Evolutionary conservation across 1,140 invertebrate genomes (phyloP).

Genomic region (Cotesia vestalis): DNA sequence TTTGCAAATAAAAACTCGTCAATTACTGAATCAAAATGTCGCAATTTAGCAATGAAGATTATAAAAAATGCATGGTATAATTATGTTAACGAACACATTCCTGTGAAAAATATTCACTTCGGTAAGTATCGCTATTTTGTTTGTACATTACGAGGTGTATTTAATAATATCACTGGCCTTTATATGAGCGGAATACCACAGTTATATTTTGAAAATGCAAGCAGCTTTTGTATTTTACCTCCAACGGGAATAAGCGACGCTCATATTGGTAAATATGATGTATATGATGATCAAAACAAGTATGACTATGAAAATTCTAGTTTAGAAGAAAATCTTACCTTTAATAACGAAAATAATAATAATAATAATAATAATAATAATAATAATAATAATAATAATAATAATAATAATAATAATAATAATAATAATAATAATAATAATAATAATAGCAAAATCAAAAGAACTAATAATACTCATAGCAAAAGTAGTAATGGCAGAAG

Average conservation of each 20-base stretch:
- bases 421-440: too few relatives aligned
- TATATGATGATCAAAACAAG: background rate
- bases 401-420: too few relatives aligned
- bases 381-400: too few relatives aligned
- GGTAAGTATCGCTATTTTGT: constrained; percentile 12
- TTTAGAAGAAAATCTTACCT: too few relatives aligned
- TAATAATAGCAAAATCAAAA: too few relatives aligned
- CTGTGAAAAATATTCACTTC: constrained; percentile 1
- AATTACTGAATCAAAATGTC: background rate
- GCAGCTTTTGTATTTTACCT: constrained; percentile 5
- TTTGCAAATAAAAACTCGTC: background rate
- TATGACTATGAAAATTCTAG: background rate
- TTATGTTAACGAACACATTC: constrained; percentile 8
- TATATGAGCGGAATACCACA: constrained; percentile 7
- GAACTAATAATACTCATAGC: too few relatives aligned
- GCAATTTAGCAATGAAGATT: background rate
- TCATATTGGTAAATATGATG: background rate
- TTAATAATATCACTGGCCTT: constrained; percentile 4
- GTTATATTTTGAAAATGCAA: constrained; percentile 7
- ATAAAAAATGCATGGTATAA: constrained; percentile 11
- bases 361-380: too few relatives aligned
- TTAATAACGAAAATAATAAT: too few relatives aligned
- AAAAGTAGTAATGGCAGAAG: background rate
- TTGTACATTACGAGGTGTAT: background rate
- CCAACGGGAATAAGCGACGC: background rate